A percentile compares a stretch with the other conserved stretches of the same genome.
Evolutionary conservation across 2,113 vertebrate genomes (phyloP).

Genomic region (Guaruba guarouba): DNA sequence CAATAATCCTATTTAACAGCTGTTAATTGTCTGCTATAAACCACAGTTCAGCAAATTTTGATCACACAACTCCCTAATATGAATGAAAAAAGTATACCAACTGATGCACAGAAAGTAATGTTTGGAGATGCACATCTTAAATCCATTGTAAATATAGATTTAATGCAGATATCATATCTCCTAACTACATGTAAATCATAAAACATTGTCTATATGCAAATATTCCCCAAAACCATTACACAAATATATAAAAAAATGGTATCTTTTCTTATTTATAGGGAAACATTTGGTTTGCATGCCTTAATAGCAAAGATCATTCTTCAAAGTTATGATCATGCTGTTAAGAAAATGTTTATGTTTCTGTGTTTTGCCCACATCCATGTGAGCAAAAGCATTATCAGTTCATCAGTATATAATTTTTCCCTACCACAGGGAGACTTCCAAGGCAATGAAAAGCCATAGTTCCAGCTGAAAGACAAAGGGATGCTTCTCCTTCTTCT

Average conservation of each 20-base stretch:
- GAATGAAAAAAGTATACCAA: neutral
- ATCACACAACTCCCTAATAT: neutral
- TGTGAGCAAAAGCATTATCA: neutral
- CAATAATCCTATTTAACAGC: constrained; percentile 60
- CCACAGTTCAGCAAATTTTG: constrained; percentile 47
- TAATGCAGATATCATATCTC: neutral
- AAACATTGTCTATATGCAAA: neutral
- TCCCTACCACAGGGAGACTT: neutral
- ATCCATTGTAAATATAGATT: neutral
- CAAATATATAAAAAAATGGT: neutral
- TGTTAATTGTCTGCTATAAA: constrained; percentile 50
- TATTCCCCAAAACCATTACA: neutral
- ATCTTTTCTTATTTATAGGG: neutral
- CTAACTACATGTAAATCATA: neutral
- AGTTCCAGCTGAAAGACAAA: neutral
- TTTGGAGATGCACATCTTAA: neutral
- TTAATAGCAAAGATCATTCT: neutral
- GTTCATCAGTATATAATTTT: neutral
- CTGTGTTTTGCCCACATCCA: neutral
- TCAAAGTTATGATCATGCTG: neutral
- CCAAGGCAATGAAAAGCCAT: neutral
- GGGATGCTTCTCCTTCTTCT: neutral
- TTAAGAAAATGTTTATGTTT: neutral
- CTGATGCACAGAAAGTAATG: neutral
- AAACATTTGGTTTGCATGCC: neutral